phyloP scores from a whole-genome alignment of 2,113 vertebrate species.

The Gobio gobio region DNA sequence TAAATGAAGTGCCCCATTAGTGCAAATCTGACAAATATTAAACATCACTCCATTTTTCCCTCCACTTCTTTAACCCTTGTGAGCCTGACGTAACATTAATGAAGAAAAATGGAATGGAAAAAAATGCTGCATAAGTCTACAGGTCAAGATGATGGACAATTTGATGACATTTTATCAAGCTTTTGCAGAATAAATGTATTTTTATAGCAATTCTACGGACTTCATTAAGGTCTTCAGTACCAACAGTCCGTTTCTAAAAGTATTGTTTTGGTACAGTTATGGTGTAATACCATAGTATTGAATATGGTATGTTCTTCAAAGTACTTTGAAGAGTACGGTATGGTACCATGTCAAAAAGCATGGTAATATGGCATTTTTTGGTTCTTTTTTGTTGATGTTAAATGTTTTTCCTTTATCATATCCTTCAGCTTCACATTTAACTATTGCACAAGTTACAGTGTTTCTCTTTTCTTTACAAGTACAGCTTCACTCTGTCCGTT shows the following conservation, averaged over 20 bases:
- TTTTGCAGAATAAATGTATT: not conserved
- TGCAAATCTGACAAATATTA: conserved; percentile 32
- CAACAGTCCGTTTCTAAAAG: not conserved
- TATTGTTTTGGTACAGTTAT: not conserved
- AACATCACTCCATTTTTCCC: conserved; percentile 7
- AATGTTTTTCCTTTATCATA: not conserved
- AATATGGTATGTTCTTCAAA: not conserved
- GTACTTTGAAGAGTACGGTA: not conserved
- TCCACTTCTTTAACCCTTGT: conserved; percentile 14
- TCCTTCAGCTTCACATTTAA: not conserved
- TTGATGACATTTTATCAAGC: not conserved
- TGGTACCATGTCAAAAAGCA: not conserved
- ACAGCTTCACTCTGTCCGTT: not conserved
- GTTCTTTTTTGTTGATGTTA: not conserved
- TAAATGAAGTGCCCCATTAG: conserved; percentile 25
- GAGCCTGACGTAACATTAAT: not conserved
- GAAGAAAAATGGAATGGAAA: not conserved
- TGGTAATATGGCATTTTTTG: not conserved
- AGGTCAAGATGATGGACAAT: not conserved
- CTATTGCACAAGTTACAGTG: not conserved
- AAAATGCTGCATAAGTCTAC: not conserved
- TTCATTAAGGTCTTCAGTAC: not conserved
- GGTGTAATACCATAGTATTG: not conserved
- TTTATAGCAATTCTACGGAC: not conserved
- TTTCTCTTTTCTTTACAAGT: not conserved